These are phyloP conservation scores for Anabas testudineus DNA, from an alignment of 2,797 vertebrate genomes.

Conservation along the genomic window DNA sequence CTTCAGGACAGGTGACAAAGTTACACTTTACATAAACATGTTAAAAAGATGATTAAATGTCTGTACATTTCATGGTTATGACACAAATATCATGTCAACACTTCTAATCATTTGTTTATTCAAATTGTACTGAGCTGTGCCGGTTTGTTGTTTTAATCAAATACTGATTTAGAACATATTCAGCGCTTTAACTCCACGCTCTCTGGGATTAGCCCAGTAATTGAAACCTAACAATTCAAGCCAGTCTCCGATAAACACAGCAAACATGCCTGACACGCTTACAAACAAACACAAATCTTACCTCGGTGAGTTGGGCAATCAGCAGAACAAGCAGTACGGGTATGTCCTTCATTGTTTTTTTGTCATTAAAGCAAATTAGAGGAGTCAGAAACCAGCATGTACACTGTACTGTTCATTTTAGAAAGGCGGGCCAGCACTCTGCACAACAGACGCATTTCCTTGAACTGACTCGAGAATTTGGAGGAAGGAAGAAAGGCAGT, in stretches of 20 bases:
- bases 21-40: background rate
- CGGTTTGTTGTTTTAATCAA: background rate
- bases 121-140: no score
- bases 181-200: background rate
- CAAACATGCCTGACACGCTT: background rate
- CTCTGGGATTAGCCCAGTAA: background rate
- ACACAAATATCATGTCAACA: background rate
- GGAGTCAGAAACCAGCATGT: conserved; percentile 27
- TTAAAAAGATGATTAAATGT: background rate
- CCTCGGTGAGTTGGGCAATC: conserved; percentile 38
- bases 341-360: conserved; percentile 69
- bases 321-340: conserved; percentile 64
- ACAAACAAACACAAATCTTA: conserved; percentile 46
- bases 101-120: background rate
- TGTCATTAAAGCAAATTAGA: conserved; percentile 37
- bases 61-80: background rate
- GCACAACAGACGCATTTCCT: conserved; percentile 60
- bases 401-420: conserved; percentile 45
- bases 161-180: background rate
- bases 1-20: background rate
- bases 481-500: conserved; percentile 68
- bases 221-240: background rate
- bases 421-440: conserved; percentile 52
- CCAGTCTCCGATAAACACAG: background rate
- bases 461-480: conserved; percentile 57